A percentile compares a stretch with the other conserved stretches of the same genome.
Evolutionary conservation across 2,113 vertebrate genomes (phyloP).

Genomic region (Siniperca knerii): DNA sequence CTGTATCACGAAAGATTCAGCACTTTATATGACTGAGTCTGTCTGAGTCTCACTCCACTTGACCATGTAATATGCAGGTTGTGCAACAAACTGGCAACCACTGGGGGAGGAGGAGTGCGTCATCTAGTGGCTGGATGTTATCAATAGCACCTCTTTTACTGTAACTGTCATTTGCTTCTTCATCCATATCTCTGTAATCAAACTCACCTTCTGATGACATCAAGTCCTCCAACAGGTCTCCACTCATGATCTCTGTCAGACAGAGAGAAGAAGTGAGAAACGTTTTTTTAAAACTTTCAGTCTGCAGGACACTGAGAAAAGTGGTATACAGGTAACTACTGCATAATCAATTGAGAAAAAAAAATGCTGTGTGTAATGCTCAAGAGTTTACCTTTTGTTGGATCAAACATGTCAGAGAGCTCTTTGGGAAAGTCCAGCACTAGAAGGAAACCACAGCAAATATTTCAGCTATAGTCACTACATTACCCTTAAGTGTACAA

Average conservation of each 20-base stretch:
- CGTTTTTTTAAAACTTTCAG: background rate
- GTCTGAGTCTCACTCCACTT: too few species aligned
- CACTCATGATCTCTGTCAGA: constrained; percentile 91
- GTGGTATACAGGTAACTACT: background rate
- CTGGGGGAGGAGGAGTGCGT: too few species aligned
- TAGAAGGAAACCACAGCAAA: constrained; percentile 74
- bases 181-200: background rate
- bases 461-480: background rate
- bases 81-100: too few species aligned
- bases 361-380: background rate
- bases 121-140: too few species aligned
- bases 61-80: too few species aligned
- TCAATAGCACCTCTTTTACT: background rate
- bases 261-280: background rate
- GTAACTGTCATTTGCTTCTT: background rate
- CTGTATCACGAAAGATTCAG: too few species aligned
- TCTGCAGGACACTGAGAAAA: background rate
- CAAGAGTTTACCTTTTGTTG: constrained; percentile 90
- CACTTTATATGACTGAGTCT: too few species aligned
- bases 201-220: constrained; percentile 97
- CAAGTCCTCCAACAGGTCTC: constrained; percentile 94
- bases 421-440: constrained; percentile 97
- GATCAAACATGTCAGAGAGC: constrained; percentile 97
- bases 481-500: background rate
- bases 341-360: too few species aligned